Evolutionary conservation across 2,888 invertebrate species (phyloP).

Genomic region (Salticus scenicus): DNA sequence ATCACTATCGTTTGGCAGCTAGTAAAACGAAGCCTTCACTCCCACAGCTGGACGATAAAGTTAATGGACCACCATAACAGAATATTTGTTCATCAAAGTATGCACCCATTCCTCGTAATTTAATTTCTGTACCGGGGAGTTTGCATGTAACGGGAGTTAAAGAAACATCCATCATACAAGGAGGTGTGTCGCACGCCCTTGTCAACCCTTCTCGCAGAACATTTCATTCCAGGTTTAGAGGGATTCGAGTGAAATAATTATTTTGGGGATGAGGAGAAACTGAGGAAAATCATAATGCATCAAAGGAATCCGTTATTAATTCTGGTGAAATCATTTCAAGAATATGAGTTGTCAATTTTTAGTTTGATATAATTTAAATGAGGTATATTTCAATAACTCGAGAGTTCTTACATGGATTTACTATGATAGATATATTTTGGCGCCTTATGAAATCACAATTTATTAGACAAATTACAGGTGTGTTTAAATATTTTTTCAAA

Average conservation of each 20-base stretch:
- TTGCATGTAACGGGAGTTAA: not conserved
- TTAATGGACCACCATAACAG: not conserved
- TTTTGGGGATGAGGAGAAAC: constrained; percentile 11
- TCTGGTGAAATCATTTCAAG: not conserved
- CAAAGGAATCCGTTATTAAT: not conserved
- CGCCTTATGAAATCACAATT: too few species aligned
- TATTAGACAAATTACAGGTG: too few species aligned
- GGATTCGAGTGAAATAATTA: constrained; percentile 30
- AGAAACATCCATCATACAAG: not conserved
- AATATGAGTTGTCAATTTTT: not conserved
- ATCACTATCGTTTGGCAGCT: not conserved
- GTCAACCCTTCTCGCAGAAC: constrained; percentile 6
- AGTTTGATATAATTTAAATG: not conserved
- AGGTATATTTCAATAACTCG: too few species aligned
- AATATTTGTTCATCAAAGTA: not conserved
- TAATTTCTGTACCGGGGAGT: not conserved
- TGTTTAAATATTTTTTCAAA: too few species aligned
- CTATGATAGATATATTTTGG: too few species aligned
- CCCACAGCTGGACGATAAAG: not conserved
- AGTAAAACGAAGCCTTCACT: not conserved
- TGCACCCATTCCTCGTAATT: not conserved
- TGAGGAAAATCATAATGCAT: not conserved
- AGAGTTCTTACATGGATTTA: too few species aligned
- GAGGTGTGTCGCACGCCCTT: constrained; percentile 9
- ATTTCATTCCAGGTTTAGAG: not conserved